Evolutionary conservation across 2,113 vertebrate genomes (phyloP).

Genomic region (Xiphorhynchus elegans): DNA sequence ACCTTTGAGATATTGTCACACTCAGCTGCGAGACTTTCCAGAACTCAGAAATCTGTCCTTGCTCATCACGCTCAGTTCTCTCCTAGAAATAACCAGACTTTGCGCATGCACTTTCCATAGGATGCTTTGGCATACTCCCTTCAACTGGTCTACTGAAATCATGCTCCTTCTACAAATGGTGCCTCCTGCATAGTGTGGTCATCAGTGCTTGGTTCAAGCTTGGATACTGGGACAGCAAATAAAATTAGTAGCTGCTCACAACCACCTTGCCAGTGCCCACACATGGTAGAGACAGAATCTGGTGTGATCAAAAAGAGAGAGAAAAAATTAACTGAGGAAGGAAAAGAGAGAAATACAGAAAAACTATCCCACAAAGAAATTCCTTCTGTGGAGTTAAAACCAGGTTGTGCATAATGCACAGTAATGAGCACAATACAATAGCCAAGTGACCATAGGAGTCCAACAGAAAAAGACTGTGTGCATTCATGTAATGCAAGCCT

Average conservation of each 20-base stretch:
- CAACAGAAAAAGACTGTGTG: background rate
- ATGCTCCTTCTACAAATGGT: background rate
- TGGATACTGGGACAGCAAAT: background rate
- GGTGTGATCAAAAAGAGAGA: background rate
- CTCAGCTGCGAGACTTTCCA: background rate
- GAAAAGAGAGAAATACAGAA: background rate
- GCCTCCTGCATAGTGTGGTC: background rate
- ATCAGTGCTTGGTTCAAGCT: background rate
- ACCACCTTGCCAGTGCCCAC: background rate
- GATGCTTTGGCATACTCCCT: accelerated
- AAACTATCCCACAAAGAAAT: background rate
- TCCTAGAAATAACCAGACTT: background rate
- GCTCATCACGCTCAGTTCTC: accelerated
- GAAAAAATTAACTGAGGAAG: background rate
- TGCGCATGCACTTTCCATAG: background rate
- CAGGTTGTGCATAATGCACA: background rate
- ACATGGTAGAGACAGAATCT: background rate
- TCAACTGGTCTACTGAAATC: background rate
- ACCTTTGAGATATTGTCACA: background rate
- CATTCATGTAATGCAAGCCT: slow-evolving; percentile 4
- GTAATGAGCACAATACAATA: background rate
- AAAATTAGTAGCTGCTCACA: background rate
- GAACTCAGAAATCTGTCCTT: background rate
- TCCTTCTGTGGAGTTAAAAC: background rate
- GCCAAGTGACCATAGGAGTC: background rate